Base-by-base conservation (phyloP, 92 coral and sea anemone genomes). In the Siderastrea radians region DNA sequence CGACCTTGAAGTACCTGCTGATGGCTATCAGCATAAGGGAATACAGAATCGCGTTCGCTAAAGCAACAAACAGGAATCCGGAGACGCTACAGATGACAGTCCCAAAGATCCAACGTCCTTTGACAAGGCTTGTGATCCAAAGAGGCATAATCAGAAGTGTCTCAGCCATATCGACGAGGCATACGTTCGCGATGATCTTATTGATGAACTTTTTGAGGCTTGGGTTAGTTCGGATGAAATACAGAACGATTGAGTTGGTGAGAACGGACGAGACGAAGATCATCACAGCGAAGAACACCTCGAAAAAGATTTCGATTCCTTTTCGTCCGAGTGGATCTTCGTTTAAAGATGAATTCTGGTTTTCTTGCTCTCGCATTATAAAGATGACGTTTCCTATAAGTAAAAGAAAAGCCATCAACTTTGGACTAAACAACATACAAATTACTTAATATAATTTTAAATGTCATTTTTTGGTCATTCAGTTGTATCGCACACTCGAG, bases 21-120 rank as follows among this genome's bases (percentile, higher is more conserved):
- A 87, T 49, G 1, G 94, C 94, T 13, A 91, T 91, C 3, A 91
- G 88, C 47, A 87, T 47, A 19, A 91, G 84, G 4, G 89, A 86
- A 64, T 87, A 82, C 3, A 91, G 82, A 43, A 87, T 80, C 48
- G 88, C 91, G 81, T 91, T 91, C 17, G 90, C 83, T 50, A 87
- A 64, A 19, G 67, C 91, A 75, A 77, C 84, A 2, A 86, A 81
- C 2, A 85, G 65, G 64, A 65, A 91, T 13, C 91, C 94, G 4
- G 87, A 82, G 17, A 87, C 38, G 53, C 62, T 82, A 44, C 94
- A 91, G 43, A 80, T 53, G 15, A 47, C 59, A 0, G 53, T 51
- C 1, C 94, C 91, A 57, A 91, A 85, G 38, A 87, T 83, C 94
- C 94, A 91, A 1, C 51, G 85, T n/a, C 91, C 94, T 54, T 83